Percentiles rank a stretch among this genome's conserved stretches.
phyloP scores from a whole-genome alignment of 2,113 vertebrate species.

The Notechis scutatus region DNA sequence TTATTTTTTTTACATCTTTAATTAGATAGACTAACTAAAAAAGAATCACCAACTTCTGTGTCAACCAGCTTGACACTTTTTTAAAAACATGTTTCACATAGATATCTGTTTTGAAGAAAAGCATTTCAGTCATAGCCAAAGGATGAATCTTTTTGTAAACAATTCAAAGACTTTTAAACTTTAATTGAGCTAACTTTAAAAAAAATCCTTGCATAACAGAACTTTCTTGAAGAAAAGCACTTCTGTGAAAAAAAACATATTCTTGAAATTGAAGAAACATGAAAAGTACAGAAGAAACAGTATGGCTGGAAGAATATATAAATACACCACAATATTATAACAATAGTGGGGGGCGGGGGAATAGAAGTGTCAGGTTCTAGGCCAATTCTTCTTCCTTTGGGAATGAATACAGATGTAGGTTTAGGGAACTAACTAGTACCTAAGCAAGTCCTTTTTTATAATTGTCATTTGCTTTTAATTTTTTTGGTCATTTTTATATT shows the following conservation, averaged over 20 bases:
- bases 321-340: background rate
- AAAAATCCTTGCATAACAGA: background rate
- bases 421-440: background rate
- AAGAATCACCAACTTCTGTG: background rate
- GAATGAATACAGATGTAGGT: background rate
- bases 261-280: background rate
- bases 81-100: background rate
- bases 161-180: background rate
- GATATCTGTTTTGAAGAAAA: background rate
- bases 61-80: background rate
- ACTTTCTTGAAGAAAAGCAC: background rate
- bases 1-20: background rate
- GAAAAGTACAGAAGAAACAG: background rate
- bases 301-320: background rate
- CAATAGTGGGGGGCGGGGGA: background rate
- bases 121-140: background rate
- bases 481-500: background rate
- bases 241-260: background rate
- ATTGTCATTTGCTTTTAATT: background rate
- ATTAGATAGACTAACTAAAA: background rate
- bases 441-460: slow-evolving; percentile 1
- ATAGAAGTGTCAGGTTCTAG: background rate
- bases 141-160: background rate
- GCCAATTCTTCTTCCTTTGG: slow-evolving; percentile 20
- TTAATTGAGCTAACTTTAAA: background rate